Evolutionary conservation across 2,113 vertebrate species (phyloP).

Genomic region (Syrrhaptes paradoxus): DNA sequence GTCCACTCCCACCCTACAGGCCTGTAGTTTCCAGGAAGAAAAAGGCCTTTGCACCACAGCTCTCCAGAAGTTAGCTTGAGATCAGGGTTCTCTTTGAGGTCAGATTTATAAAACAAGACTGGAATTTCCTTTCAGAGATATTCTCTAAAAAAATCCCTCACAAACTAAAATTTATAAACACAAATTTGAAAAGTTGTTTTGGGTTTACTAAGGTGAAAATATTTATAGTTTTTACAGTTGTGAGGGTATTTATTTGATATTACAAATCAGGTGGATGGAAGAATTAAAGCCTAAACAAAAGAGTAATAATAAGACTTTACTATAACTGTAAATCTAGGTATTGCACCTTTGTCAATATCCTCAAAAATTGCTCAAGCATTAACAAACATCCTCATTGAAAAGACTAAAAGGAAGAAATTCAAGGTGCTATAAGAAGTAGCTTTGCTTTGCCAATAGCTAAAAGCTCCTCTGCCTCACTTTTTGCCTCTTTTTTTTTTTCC

Average conservation of each 20-base stretch:
- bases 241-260: neutral
- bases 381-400: neutral
- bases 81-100: neutral
- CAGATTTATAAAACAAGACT: neutral
- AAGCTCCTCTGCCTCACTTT: neutral
- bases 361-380: neutral
- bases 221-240: neutral
- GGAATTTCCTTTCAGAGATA: neutral
- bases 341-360: neutral
- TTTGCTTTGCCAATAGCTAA: neutral
- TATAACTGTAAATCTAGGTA: neutral
- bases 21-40: neutral
- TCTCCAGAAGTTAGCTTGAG: neutral
- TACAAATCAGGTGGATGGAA: neutral
- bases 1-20: fast-evolving
- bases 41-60: neutral
- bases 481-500: neutral
- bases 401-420: neutral
- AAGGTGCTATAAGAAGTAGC: neutral
- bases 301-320: neutral
- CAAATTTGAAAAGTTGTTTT: neutral
- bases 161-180: neutral
- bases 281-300: neutral
- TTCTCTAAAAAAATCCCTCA: neutral
- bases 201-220: neutral